These are phyloP conservation scores for Leuctra nigra DNA, from an alignment of 2,888 invertebrate species.

Conservation along the genomic window DNA sequence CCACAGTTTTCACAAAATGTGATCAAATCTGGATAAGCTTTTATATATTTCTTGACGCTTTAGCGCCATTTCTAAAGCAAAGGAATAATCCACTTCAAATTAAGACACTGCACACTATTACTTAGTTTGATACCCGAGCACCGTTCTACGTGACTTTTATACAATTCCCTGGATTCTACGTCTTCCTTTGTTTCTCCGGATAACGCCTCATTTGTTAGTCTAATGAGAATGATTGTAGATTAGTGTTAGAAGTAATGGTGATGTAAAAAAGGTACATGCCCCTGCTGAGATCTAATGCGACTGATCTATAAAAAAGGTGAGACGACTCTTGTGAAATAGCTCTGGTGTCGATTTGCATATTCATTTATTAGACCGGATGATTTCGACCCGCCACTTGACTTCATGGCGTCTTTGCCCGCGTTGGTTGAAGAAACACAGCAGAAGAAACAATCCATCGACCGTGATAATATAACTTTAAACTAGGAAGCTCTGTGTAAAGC, in stretches of 20 bases:
- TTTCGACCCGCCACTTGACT: background rate
- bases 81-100: background rate
- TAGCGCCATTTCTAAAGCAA: too few relatives aligned
- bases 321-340: background rate
- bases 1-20: too few relatives aligned
- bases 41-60: too few relatives aligned
- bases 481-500: too few relatives aligned
- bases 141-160: background rate
- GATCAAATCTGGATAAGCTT: too few relatives aligned
- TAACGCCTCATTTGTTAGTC: slow-evolving; percentile 21
- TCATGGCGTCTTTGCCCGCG: slow-evolving; percentile 11
- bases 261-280: background rate
- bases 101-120: background rate
- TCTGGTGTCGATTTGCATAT: slow-evolving; percentile 15
- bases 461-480: too few relatives aligned
- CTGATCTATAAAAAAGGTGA: slow-evolving; percentile 20
- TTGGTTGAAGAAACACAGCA: too few relatives aligned
- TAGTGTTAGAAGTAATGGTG: slow-evolving; percentile 18
- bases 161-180: background rate
- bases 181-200: background rate
- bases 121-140: background rate
- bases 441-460: too few relatives aligned
- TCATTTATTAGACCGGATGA: slow-evolving; percentile 13
- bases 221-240: slow-evolving; percentile 21
- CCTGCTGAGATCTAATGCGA: slow-evolving; percentile 15